phyloP scores from a whole-genome alignment of 1,140 invertebrate species.

The Bombus picipes region DNA sequence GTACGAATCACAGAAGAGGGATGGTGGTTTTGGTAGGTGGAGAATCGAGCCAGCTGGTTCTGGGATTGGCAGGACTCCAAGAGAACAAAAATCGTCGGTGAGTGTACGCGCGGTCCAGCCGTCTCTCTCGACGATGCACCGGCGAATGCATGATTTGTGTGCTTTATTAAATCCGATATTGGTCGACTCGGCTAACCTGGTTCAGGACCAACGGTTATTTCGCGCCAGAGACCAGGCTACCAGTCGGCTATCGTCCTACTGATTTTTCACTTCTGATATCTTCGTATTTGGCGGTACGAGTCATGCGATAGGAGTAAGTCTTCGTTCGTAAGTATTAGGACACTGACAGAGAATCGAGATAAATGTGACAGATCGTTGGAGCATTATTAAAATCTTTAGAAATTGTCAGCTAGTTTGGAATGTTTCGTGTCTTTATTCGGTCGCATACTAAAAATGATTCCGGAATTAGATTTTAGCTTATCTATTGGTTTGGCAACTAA shows the following conservation, averaged over 20 bases:
- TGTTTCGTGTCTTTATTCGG: too few relatives aligned
- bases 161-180: slow-evolving; percentile 74
- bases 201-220: slow-evolving; percentile 61
- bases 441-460: too few relatives aligned
- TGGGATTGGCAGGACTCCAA: slow-evolving; percentile 67
- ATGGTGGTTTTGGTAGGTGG: neutral
- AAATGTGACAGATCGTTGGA: too few relatives aligned
- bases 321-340: neutral
- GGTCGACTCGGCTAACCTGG: slow-evolving; percentile 65
- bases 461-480: too few relatives aligned
- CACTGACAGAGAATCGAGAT: neutral
- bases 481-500: too few relatives aligned
- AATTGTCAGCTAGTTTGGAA: too few relatives aligned
- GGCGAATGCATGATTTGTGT: slow-evolving; percentile 72
- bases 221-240: slow-evolving; percentile 18
- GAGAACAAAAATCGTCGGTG: slow-evolving; percentile 62
- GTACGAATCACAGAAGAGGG: neutral
- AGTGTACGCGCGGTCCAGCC: slow-evolving; percentile 14
- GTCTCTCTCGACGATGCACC: slow-evolving; percentile 55
- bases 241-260: neutral
- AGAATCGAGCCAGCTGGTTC: slow-evolving; percentile 62
- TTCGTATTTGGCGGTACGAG: neutral
- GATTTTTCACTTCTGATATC: slow-evolving; percentile 18
- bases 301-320: neutral
- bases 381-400: too few relatives aligned